These are phyloP conservation scores for Hymenopus coronatus DNA, from an alignment of 2,888 invertebrate species.

Conservation along the genomic window DNA sequence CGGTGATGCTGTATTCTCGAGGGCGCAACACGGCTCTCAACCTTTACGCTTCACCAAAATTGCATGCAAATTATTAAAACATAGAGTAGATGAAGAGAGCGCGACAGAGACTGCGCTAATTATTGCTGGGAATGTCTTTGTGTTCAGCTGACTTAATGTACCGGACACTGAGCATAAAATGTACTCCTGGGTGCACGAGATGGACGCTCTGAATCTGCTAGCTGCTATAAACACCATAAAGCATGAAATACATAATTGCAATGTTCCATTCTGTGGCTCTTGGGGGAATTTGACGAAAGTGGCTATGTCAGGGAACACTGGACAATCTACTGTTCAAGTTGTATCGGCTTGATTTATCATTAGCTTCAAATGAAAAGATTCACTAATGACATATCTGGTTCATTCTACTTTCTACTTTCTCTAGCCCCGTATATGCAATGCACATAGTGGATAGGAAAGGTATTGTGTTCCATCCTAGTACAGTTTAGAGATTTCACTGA, in stretches of 20 bases:
- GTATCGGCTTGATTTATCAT: neutral
- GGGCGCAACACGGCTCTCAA: neutral
- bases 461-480: too few species aligned
- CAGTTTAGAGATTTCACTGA: too few species aligned
- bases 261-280: neutral
- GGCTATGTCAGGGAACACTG: neutral
- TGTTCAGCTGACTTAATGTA: neutral
- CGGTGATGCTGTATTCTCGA: neutral
- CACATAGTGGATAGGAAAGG: too few species aligned
- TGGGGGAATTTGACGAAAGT: neutral
- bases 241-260: neutral
- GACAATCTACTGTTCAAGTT: neutral
- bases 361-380: too few species aligned
- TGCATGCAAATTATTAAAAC: neutral
- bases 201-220: neutral
- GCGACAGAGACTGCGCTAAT: neutral
- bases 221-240: neutral
- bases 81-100: neutral
- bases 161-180: neutral
- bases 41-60: neutral
- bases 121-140: neutral
- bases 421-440: too few species aligned
- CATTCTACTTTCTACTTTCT: too few species aligned
- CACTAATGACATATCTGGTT: too few species aligned
- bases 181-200: neutral